Evolutionary conservation across 2,797 vertebrate species (phyloP).

Genomic region (Betta splendens): DNA sequence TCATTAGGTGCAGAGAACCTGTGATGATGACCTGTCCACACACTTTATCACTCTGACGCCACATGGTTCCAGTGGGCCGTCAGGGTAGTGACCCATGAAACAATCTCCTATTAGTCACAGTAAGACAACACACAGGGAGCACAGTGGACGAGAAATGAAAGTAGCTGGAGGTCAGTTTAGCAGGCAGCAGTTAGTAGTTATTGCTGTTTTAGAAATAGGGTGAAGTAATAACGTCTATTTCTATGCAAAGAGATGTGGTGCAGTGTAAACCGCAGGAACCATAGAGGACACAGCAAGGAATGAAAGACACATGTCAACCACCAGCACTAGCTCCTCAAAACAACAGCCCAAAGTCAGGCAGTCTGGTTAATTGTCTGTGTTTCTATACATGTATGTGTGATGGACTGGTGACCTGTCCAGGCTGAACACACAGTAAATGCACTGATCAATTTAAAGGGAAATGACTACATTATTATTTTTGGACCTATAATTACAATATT

Average conservation of each 20-base stretch:
- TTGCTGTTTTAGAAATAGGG: slow-evolving; percentile 10
- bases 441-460: too few relatives aligned
- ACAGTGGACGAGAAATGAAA: slow-evolving; percentile 37
- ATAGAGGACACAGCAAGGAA: neutral
- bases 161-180: slow-evolving; percentile 34
- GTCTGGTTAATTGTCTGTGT: too few relatives aligned
- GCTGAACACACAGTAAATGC: too few relatives aligned
- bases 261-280: neutral
- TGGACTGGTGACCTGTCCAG: too few relatives aligned
- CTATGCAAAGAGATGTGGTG: slow-evolving; percentile 12
- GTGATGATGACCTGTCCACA: slow-evolving; percentile 43
- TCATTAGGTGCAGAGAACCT: slow-evolving; percentile 12
- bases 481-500: too few relatives aligned
- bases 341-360: too few relatives aligned
- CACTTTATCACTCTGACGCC: slow-evolving; percentile 48
- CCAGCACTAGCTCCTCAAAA: too few relatives aligned
- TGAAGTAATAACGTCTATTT: slow-evolving; percentile 5
- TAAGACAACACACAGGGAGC: slow-evolving; percentile 23
- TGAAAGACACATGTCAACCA: neutral
- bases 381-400: too few relatives aligned
- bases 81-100: slow-evolving; percentile 53
- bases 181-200: slow-evolving; percentile 14
- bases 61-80: slow-evolving; percentile 38
- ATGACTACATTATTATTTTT: too few relatives aligned
- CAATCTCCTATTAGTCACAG: slow-evolving; percentile 57